Evolutionary conservation across 2,797 vertebrate species (phyloP), one percentile per base, ranked within the genome.

Genomic region (Characodon lateralis): DNA sequence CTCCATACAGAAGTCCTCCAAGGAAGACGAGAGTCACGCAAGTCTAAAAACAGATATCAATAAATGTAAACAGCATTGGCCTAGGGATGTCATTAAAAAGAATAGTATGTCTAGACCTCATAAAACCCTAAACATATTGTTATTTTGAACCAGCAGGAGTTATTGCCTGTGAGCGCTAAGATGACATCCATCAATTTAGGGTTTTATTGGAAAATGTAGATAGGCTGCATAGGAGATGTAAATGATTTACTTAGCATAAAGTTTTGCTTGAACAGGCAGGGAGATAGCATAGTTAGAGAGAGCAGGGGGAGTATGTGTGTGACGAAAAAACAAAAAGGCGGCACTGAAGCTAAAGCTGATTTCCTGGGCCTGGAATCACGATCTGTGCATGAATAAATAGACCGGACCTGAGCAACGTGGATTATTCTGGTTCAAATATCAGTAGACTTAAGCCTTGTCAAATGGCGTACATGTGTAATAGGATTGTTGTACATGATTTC

Each of bases 121-220:
- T 92, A 88, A 93, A 94, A 85, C 78, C 66, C 82, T 82, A 82
- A 94, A 91, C 89, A 91, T 91, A 90, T 90, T 93, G 93, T 94
- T 94, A 93, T 94, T 92, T 94, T 55, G 80, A 88, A 92, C 87
- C 87, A 87, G 94, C 88, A 83, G 90, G 93, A 94, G 90, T 93
- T 89, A 91, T 93, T 92, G 92, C 92, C 92, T 91, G 83, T 90
- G 90, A 93, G 92, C 91, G 87, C 90, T 81, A 91, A 91, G 91
- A 92, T 93, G 95, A 93, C 95, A 94, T 95, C 93, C 95, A 95
- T 95, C 94, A 95, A 94, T 95, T 96, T 94, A 83, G 85, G 89
- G 87, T 90, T 95, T 95, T 93, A 94, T 95, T 94, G 91, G 86
- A 90, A 94, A 93, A 95, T 95, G 92, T 93, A 94, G 93, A 95